phyloP scores from a whole-genome alignment of 2,113 vertebrate species.

The Bubo scandiacus region DNA sequence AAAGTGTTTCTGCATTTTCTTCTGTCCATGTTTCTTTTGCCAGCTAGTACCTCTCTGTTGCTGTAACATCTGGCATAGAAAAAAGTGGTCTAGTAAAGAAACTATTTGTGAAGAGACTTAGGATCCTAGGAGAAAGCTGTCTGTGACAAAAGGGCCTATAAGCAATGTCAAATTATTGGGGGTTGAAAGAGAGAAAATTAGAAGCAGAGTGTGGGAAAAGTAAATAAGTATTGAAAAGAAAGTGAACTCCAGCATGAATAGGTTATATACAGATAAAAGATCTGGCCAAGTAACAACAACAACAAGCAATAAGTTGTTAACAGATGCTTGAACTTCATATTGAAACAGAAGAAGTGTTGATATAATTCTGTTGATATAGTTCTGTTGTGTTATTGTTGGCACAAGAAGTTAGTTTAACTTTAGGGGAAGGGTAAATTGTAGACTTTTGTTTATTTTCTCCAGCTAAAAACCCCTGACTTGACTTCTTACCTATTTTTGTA shows the following conservation, averaged over 20 bases:
- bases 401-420: conserved; percentile 35
- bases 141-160: neutral
- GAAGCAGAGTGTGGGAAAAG: conserved; percentile 56
- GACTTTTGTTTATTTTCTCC: conserved; percentile 48
- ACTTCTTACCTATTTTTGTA: conserved; percentile 59
- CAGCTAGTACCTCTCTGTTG: neutral
- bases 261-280: conserved; percentile 51
- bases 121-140: neutral
- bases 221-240: conserved; percentile 48
- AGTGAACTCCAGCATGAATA: conserved; percentile 3
- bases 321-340: conserved; percentile 58
- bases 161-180: neutral
- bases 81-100: neutral
- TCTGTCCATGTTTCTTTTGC: neutral
- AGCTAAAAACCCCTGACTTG: conserved; percentile 31
- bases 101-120: neutral
- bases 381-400: conserved; percentile 57
- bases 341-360: conserved; percentile 62
- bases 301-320: conserved; percentile 64
- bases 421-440: conserved; percentile 32
- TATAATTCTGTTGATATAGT: conserved; percentile 43
- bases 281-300: conserved; percentile 57
- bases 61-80: neutral
- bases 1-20: neutral
- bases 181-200: conserved; percentile 8